Conservation (phyloP, 2,888 invertebrate genomes). For the Torymus tubicola region DNA sequence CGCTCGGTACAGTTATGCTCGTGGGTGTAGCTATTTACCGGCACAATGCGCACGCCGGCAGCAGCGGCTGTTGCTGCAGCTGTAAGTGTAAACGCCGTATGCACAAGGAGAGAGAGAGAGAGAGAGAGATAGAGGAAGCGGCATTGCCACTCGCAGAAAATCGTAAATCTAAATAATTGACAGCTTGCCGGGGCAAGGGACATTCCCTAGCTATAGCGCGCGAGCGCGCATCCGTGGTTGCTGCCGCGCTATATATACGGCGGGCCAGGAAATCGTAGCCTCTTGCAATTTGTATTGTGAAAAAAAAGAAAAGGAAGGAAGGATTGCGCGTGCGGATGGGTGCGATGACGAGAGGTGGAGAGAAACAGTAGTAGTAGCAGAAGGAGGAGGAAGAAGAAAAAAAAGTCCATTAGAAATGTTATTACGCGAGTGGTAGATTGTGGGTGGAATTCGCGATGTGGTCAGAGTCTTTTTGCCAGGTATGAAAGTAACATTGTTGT, state of each 20-base stretch:
- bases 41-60: conserved; percentile 40
- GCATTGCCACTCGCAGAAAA: conserved; percentile 51
- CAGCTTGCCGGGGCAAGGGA: conserved; percentile 62
- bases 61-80: conserved; percentile 17
- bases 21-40: conserved; percentile 59
- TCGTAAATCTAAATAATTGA: conserved; percentile 74
- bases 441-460: conserved; percentile 32
- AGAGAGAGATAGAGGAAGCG: conserved; percentile 10
- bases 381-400: background rate
- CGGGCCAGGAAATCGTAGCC: conserved; percentile 40
- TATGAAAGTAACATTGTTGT: too few relatives aligned
- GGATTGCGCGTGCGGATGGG: background rate
- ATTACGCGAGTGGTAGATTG: conserved; percentile 33
- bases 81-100: too few relatives aligned
- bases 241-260: background rate
- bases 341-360: background rate
- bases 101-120: conserved; percentile 26
- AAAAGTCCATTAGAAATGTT: conserved; percentile 26
- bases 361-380: background rate
- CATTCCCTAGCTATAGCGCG: conserved; percentile 37
- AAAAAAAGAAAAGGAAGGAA: conserved; percentile 18
- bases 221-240: background rate
- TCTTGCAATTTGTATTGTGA: conserved; percentile 50
- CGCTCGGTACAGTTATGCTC: conserved; percentile 60
- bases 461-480: too few relatives aligned